Evolutionary conservation across 2,797 vertebrate species (phyloP).

Genomic region (Schizopygopsis pylzovi): DNA sequence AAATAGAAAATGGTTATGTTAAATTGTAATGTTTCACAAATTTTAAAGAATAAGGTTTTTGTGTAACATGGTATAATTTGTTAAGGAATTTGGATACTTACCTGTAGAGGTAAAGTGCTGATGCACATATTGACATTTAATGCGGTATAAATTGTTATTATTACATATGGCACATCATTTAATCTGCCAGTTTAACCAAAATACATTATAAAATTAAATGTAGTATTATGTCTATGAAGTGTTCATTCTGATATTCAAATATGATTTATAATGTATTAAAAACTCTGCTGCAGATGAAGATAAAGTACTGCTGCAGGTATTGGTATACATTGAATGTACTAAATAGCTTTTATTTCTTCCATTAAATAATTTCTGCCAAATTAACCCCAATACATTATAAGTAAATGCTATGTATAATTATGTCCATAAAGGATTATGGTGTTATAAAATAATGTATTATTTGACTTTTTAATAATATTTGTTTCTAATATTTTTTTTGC

Average conservation of each 20-base stretch:
- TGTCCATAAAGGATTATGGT: neutral
- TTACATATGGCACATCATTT: neutral
- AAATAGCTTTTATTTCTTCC: neutral
- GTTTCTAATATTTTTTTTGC: neutral
- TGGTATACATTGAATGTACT: neutral
- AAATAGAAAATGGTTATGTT: neutral
- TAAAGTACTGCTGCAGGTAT: neutral
- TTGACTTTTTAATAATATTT: neutral
- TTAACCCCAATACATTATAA: neutral
- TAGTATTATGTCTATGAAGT: neutral
- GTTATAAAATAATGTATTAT: neutral
- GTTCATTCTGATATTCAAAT: neutral
- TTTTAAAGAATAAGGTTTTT: neutral
- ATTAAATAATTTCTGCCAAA: neutral
- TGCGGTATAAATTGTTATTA: neutral
- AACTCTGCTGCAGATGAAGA: neutral
- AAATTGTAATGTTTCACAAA: neutral
- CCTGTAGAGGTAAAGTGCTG: neutral
- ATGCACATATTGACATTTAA: neutral
- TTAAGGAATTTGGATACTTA: neutral
- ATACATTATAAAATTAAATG: neutral
- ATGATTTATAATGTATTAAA: neutral
- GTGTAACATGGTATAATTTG: neutral
- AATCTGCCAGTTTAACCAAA: neutral
- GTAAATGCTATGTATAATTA: neutral